Conservation (phyloP, 2,888 invertebrate genomes). For the Timandra comae region DNA sequence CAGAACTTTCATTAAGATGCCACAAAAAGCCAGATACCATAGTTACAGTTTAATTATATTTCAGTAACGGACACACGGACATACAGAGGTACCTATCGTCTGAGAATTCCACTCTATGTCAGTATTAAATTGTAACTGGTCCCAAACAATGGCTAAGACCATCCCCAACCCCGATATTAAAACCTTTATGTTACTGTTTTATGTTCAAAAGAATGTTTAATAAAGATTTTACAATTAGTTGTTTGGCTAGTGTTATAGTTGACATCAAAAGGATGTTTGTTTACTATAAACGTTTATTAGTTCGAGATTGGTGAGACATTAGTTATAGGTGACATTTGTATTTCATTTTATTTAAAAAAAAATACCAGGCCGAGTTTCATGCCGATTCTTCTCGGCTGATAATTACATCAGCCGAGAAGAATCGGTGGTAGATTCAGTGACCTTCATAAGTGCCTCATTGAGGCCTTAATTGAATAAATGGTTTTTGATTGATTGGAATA, state of each 20-base stretch:
- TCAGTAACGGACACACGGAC: constrained; percentile 11
- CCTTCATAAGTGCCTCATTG: no score
- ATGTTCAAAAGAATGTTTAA: not conserved
- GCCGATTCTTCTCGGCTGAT: no score
- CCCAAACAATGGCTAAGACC: constrained; percentile 19
- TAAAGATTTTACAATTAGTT: constrained; percentile 1
- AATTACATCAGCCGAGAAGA: no score
- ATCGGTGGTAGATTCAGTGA: no score
- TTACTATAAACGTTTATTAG: not conserved
- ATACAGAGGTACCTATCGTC: constrained; percentile 13
- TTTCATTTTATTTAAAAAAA: no score
- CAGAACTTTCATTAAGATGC: constrained; percentile 10
- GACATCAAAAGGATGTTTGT: no score
- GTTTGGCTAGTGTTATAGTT: not conserved
- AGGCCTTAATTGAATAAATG: no score
- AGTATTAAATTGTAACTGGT: constrained; percentile 22
- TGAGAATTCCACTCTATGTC: constrained; percentile 22
- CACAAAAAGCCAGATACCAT: constrained; percentile 16
- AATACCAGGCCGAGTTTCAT: no score
- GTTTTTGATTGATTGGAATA: no score
- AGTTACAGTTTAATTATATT: constrained; percentile 22
- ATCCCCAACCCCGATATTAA: constrained; percentile 18
- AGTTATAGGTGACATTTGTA: no score
- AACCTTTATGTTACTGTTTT: constrained; percentile 14
- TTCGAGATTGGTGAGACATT: not conserved